These are phyloP conservation scores for Acropora tenuis DNA, from an alignment of 64 coral and sea anemone genomes.

Conservation along the genomic window DNA sequence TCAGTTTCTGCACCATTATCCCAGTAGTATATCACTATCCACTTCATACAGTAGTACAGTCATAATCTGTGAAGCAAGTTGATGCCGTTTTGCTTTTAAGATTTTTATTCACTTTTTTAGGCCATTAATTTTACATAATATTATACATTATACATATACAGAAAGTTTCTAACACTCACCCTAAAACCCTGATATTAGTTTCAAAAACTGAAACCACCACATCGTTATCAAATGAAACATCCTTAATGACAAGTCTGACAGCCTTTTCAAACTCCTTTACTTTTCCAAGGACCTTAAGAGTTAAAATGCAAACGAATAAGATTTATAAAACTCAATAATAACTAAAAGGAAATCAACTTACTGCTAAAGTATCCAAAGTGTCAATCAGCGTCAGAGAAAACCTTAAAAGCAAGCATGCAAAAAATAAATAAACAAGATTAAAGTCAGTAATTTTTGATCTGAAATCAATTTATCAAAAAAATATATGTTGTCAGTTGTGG, in stretches of 20 bases:
- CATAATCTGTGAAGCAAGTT: not conserved
- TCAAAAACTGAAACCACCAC: slow-evolving; percentile 99
- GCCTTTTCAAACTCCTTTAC: slow-evolving; percentile 93
- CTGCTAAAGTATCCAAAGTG: slow-evolving; percentile 94
- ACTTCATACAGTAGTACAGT: too few species aligned
- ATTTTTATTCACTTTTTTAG: too few species aligned
- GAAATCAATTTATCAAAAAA: too few species aligned
- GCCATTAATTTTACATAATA: too few species aligned
- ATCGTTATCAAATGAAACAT: slow-evolving; percentile 96
- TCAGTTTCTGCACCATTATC: too few species aligned
- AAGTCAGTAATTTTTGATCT: too few species aligned
- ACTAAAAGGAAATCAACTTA: slow-evolving; percentile 57
- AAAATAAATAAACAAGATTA: not conserved
- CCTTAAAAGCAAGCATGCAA: slow-evolving; percentile 58
- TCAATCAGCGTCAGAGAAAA: slow-evolving; percentile 97
- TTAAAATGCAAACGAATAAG: not conserved
- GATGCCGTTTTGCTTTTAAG: too few species aligned
- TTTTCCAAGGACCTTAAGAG: slow-evolving; percentile 88
- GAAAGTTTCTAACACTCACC: slow-evolving; percentile 52
- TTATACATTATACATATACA: too few species aligned
- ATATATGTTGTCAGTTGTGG: too few species aligned
- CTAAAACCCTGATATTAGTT: slow-evolving; percentile 96
- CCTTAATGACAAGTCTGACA: slow-evolving; percentile 87
- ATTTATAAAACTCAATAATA: not conserved
- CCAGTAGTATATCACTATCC: too few species aligned